Evolutionary conservation across 2,888 invertebrate genomes (phyloP).

Genomic region (Thymelicus lineola): DNA sequence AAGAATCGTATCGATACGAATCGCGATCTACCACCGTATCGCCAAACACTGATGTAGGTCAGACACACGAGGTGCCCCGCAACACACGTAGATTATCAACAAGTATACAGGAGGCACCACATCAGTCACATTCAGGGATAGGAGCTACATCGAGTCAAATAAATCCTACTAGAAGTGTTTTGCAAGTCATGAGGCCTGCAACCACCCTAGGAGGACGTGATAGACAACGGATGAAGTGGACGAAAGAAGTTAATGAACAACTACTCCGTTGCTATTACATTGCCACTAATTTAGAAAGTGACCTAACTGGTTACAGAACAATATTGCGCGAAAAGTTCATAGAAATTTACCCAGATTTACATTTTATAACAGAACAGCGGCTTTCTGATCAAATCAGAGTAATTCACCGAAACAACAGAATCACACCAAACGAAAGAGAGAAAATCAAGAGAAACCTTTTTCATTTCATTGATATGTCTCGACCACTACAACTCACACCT

Average conservation of each 20-base stretch:
- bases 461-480: not conserved
- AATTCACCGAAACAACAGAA: not conserved
- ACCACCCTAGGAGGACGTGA: conserved; percentile 16
- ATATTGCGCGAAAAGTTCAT: not conserved
- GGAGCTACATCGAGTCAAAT: not conserved
- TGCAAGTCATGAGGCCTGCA: conserved; percentile 16
- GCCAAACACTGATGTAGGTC: not conserved
- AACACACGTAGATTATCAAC: not conserved
- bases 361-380: not conserved
- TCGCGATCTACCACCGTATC: not conserved
- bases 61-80: too few species aligned
- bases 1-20: not conserved
- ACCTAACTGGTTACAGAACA: not conserved
- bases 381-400: conserved; percentile 1
- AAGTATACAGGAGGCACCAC: not conserved
- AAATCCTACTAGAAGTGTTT: conserved; percentile 18
- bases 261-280: conserved; percentile 26
- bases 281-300: not conserved
- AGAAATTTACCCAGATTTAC: not conserved
- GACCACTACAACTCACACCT: too few species aligned
- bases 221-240: conserved; percentile 30
- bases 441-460: not conserved
- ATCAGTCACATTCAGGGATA: not conserved
- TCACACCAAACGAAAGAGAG: not conserved
- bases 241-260: conserved; percentile 9